Evolutionary conservation across 2,113 vertebrate genomes (phyloP).

Genomic region (Asarcornis scutulata): DNA sequence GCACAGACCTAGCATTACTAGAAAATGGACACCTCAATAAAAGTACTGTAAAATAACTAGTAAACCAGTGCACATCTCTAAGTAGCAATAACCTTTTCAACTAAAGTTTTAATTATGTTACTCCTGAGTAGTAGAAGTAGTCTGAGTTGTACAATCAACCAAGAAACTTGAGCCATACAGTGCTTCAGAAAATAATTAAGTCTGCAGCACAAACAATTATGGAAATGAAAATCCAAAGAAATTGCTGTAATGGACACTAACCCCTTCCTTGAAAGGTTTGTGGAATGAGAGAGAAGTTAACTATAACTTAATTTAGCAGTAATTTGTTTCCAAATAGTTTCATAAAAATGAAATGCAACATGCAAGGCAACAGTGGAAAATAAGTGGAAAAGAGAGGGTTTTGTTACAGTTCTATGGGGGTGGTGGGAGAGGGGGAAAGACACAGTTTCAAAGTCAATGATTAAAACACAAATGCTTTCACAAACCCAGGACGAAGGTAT

Average conservation of each 20-base stretch:
- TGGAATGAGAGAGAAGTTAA: not conserved
- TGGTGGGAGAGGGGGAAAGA: not conserved
- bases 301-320: not conserved
- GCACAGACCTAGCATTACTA: slow-evolving; percentile 44
- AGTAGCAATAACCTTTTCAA: not conserved
- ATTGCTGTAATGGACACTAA: not conserved
- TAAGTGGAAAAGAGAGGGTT: not conserved
- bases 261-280: not conserved
- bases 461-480: not conserved
- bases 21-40: slow-evolving; percentile 70
- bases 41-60: slow-evolving; percentile 52
- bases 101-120: not conserved
- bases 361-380: not conserved
- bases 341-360: not conserved
- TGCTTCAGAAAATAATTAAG: not conserved
- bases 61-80: slow-evolving; percentile 44
- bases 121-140: not conserved
- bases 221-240: slow-evolving; percentile 3
- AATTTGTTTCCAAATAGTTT: not conserved
- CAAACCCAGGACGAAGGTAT: not conserved
- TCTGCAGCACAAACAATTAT: not conserved
- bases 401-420: not conserved
- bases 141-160: not conserved
- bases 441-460: not conserved
- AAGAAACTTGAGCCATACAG: not conserved